phyloP scores from a whole-genome alignment of 2,797 vertebrate genomes.

The Fringilla coelebs region DNA sequence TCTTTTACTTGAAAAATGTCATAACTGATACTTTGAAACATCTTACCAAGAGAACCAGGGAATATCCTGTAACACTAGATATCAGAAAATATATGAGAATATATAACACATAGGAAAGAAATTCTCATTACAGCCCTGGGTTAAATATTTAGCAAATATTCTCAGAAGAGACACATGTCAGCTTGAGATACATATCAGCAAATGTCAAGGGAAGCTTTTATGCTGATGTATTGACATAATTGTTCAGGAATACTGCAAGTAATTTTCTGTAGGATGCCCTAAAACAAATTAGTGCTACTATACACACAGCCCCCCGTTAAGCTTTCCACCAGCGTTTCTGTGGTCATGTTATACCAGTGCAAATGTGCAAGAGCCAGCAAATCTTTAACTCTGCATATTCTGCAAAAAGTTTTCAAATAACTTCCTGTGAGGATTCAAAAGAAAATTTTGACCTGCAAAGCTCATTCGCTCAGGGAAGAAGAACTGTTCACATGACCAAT shows the following conservation, averaged over 20 bases:
- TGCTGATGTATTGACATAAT: background rate
- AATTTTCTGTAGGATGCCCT: background rate
- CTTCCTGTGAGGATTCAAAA: background rate
- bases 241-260: background rate
- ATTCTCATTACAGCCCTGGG: background rate
- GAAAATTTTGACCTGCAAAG: background rate
- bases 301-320: background rate
- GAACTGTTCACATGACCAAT: background rate
- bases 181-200: background rate
- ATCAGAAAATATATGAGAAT: background rate
- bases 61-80: background rate
- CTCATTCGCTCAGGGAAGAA: background rate
- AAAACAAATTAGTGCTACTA: background rate
- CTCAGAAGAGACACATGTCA: background rate
- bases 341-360: background rate
- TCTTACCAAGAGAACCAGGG: background rate
- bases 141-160: constrained; percentile 13
- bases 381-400: background rate
- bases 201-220: background rate
- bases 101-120: background rate
- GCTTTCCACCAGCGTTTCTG: background rate
- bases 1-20: background rate
- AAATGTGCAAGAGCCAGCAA: background rate
- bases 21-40: background rate
- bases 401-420: constrained; percentile 3